These are phyloP conservation scores for Lepidocyrtinus sp. DNA, from an alignment of 2,888 invertebrate species.

Conservation along the genomic window DNA sequence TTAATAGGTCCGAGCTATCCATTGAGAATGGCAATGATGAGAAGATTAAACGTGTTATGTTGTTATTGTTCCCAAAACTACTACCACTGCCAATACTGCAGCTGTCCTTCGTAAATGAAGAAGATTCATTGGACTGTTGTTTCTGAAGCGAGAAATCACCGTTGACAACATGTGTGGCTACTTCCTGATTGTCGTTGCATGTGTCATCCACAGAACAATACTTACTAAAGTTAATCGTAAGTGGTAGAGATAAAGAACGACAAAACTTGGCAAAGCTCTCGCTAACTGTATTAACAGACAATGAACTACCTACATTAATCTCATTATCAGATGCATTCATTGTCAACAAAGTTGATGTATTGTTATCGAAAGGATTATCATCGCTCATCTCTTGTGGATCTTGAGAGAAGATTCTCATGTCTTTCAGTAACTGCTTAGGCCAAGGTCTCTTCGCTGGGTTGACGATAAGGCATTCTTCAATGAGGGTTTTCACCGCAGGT, in stretches of 20 bases:
- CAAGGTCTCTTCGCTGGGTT: slow-evolving; percentile 64
- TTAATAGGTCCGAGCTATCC: slow-evolving; percentile 48
- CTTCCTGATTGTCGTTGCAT: slow-evolving; percentile 26
- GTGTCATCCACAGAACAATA: slow-evolving; percentile 37
- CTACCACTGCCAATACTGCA: slow-evolving; percentile 4
- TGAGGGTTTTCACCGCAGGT: slow-evolving; percentile 56
- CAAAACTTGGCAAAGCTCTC: slow-evolving; percentile 32
- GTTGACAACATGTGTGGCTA: not conserved
- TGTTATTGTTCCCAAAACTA: slow-evolving; percentile 3
- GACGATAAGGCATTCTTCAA: slow-evolving; percentile 67
- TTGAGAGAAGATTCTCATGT: slow-evolving; percentile 58
- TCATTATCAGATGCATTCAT: slow-evolving; percentile 9
- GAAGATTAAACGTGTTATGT: slow-evolving; percentile 19
- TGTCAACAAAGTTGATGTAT: not conserved
- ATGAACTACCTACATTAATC: slow-evolving; percentile 23
- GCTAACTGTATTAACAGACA: not conserved
- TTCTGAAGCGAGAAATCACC: slow-evolving; percentile 9
- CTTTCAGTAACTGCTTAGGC: slow-evolving; percentile 64
- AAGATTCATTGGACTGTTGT: slow-evolving; percentile 1
- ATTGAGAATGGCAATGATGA: slow-evolving; percentile 18
- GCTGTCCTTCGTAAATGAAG: slow-evolving; percentile 9
- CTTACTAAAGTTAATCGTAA: slow-evolving; percentile 50
- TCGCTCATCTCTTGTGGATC: not conserved
- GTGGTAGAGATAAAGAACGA: slow-evolving; percentile 42
- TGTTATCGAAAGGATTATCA: slow-evolving; percentile 27